phyloP scores from a whole-genome alignment of 2,113 vertebrate genomes.

The Gymnobelideus leadbeateri region DNA sequence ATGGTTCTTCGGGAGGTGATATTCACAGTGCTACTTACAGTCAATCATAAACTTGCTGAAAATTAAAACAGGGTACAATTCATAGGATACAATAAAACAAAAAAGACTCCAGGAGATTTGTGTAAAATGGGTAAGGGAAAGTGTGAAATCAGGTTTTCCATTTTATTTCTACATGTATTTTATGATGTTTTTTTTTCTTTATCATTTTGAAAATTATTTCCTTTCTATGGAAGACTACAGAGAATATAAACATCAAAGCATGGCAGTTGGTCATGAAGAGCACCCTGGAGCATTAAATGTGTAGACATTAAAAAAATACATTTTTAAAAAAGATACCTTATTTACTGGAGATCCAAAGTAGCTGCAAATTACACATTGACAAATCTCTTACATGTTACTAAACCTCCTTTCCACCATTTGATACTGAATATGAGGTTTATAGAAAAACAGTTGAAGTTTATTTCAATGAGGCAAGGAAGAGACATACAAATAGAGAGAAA shows the following conservation, averaged over 20 bases:
- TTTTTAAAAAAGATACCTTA: slow-evolving; percentile 66
- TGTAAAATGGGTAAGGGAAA: slow-evolving; percentile 60
- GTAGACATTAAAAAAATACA: slow-evolving; percentile 67
- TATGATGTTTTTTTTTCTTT: slow-evolving; percentile 62
- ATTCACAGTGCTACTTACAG: slow-evolving; percentile 42
- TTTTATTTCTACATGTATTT: slow-evolving; percentile 74
- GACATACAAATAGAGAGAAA: background rate
- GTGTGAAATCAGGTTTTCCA: slow-evolving; percentile 37
- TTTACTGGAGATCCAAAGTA: slow-evolving; percentile 72
- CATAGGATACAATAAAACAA: slow-evolving; percentile 54
- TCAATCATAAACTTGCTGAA: slow-evolving; percentile 64
- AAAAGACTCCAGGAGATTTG: slow-evolving; percentile 51
- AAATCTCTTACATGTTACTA: slow-evolving; percentile 82
- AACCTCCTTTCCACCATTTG: slow-evolving; percentile 77
- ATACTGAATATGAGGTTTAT: slow-evolving; percentile 74
- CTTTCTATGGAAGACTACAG: slow-evolving; percentile 45
- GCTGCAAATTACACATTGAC: slow-evolving; percentile 79
- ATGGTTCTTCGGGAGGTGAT: slow-evolving; percentile 44
- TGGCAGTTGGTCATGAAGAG: slow-evolving; percentile 49
- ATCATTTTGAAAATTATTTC: slow-evolving; percentile 71
- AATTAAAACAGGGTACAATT: slow-evolving; percentile 68
- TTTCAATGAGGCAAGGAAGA: slow-evolving; percentile 42
- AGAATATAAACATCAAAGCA: slow-evolving; percentile 70
- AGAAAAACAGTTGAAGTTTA: slow-evolving; percentile 77
- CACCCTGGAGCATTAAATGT: slow-evolving; percentile 52